A percentile compares a stretch with the other conserved stretches of the same genome.
Conservation (phyloP, 2,797 vertebrate species). For the Lophius americanus region DNA sequence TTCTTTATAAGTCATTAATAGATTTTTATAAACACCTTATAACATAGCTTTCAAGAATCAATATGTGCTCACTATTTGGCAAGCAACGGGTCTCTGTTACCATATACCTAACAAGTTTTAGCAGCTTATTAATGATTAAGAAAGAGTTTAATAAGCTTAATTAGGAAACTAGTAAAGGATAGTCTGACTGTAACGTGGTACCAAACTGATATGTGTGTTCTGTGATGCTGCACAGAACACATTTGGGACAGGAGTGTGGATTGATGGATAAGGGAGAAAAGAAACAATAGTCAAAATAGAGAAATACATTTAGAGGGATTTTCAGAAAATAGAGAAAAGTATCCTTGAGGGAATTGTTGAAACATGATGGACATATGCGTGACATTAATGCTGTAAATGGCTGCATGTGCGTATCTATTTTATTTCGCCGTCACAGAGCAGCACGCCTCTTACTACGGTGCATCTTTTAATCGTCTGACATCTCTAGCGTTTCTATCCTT, state of each 20-base stretch:
- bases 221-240: slow-evolving; percentile 15
- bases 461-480: background rate
- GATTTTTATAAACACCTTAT: too few species aligned
- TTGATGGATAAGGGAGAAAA: slow-evolving; percentile 8
- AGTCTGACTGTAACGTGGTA: background rate
- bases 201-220: slow-evolving; percentile 20
- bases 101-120: too few species aligned
- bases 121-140: too few species aligned
- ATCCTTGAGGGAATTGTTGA: background rate
- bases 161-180: slow-evolving; percentile 10
- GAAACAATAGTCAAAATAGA: too few species aligned
- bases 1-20: too few species aligned
- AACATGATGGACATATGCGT: slow-evolving; percentile 25
- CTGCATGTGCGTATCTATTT: too few species aligned
- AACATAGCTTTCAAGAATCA: too few species aligned
- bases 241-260: slow-evolving; percentile 21
- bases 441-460: background rate
- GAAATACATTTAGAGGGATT: too few species aligned
- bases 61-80: too few species aligned
- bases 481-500: slow-evolving; percentile 25
- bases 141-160: background rate
- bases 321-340: slow-evolving; percentile 21
- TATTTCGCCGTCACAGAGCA: too few species aligned
- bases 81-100: too few species aligned
- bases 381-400: background rate